Evolutionary conservation across 1,140 invertebrate species (phyloP).

Genomic region (Phthorimaea operculella): DNA sequence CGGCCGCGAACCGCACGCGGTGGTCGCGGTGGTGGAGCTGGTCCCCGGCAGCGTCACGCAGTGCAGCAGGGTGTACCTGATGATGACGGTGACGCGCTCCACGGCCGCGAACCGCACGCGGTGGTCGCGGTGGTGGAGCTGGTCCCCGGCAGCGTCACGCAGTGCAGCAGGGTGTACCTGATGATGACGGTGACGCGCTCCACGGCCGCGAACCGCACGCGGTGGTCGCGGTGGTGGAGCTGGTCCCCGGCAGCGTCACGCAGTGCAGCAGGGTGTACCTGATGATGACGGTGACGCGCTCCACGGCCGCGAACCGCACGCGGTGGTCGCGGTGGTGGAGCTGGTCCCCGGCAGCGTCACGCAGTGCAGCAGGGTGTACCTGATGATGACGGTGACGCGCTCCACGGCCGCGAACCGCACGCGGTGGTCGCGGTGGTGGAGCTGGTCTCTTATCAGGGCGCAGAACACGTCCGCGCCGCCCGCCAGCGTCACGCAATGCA

Average conservation of each 20-base stretch:
- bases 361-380: conserved; percentile 79
- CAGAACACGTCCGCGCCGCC: conserved; percentile 95
- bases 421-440: conserved; percentile 90
- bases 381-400: conserved; percentile 89
- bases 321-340: conserved; percentile 93
- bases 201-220: conserved; percentile 92
- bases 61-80: conserved; percentile 75
- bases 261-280: conserved; percentile 77
- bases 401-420: conserved; percentile 94
- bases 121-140: no score
- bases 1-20: conserved; percentile 91
- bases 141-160: no score
- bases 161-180: conserved; percentile 77
- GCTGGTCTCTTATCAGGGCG: conserved; percentile 91
- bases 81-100: conserved; percentile 91
- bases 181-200: conserved; percentile 93
- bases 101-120: conserved; percentile 93
- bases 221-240: no score
- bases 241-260: no score
- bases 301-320: conserved; percentile 91
- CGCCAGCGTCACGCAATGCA: conserved; percentile 88
- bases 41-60: no score
- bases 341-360: no score
- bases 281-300: conserved; percentile 91
- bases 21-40: no score